Conservation (phyloP, 2,113 vertebrate genomes). For the Prietella phreatophila region DNA sequence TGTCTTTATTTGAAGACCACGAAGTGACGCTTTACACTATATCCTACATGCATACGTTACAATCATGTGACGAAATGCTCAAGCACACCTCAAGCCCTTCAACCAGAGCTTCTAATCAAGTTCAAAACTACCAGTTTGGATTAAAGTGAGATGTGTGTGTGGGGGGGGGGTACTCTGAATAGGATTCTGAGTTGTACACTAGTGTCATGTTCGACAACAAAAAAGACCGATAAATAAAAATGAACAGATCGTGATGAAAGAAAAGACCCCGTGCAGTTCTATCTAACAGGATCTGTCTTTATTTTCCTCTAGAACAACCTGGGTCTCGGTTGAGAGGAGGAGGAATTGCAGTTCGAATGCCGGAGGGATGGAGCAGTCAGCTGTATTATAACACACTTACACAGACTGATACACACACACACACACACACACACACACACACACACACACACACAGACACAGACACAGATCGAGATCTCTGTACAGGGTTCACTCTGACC, state of each 20-base stretch:
- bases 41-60: no score
- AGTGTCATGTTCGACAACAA: not conserved
- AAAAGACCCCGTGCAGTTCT: not conserved
- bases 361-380: constrained; percentile 49
- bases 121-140: not conserved
- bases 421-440: constrained; percentile 15
- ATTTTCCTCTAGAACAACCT: constrained; percentile 59
- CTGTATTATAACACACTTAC: constrained; percentile 47
- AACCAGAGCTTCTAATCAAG: not conserved
- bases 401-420: not conserved
- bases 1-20: no score
- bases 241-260: not conserved
- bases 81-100: not conserved
- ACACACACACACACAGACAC: not conserved
- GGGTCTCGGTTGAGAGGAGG: constrained; percentile 42
- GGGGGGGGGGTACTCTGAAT: not conserved
- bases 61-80: no score
- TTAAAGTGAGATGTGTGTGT: not conserved
- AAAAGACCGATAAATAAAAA: not conserved
- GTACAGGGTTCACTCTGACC: constrained; percentile 38
- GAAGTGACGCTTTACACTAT: no score
- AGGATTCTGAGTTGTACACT: no score
- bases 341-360: constrained; percentile 59
- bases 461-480: constrained; percentile 16
- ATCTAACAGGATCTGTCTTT: constrained; percentile 31